Conservation (phyloP, 92 coral and sea anemone species). For the Epizoanthus illoricatus region DNA sequence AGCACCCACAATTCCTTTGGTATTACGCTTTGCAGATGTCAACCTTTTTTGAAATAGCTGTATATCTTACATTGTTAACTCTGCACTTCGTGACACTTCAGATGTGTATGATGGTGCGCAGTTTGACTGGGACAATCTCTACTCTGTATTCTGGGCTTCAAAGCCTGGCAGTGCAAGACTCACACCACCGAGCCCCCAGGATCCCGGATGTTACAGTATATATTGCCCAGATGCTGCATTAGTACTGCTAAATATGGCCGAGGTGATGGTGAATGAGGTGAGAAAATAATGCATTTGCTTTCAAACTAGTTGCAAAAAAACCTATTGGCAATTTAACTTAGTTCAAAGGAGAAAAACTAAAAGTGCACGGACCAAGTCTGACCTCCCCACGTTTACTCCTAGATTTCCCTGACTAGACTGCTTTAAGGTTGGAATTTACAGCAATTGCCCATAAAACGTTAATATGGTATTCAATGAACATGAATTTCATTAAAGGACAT, state of each 20-base stretch:
- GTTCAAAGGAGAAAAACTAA: no score
- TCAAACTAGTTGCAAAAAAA: background rate
- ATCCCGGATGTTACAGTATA: conserved; percentile 77
- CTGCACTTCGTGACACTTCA: conserved; percentile 17
- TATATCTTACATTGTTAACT: no score
- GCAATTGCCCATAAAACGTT: no score
- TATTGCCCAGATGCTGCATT: conserved; percentile 92
- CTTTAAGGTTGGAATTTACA: no score
- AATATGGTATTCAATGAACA: no score
- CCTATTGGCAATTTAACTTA: background rate
- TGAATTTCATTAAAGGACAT: no score
- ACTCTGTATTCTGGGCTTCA: conserved; percentile 94
- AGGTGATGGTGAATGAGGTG: conserved; percentile 86
- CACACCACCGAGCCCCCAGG: conserved; percentile 85
- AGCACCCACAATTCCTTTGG: no score
- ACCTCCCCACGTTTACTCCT: no score
- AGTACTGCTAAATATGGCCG: conserved; percentile 80
- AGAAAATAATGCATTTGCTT: background rate
- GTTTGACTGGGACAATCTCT: conserved; percentile 96
- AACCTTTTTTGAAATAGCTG: no score
- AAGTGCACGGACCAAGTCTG: no score
- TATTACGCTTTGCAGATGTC: no score
- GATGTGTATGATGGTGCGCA: conserved; percentile 93
- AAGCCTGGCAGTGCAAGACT: conserved; percentile 62
- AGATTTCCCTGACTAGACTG: no score